Base-by-base conservation (phyloP, 2,888 invertebrate species). In the Campoplex capitator region DNA sequence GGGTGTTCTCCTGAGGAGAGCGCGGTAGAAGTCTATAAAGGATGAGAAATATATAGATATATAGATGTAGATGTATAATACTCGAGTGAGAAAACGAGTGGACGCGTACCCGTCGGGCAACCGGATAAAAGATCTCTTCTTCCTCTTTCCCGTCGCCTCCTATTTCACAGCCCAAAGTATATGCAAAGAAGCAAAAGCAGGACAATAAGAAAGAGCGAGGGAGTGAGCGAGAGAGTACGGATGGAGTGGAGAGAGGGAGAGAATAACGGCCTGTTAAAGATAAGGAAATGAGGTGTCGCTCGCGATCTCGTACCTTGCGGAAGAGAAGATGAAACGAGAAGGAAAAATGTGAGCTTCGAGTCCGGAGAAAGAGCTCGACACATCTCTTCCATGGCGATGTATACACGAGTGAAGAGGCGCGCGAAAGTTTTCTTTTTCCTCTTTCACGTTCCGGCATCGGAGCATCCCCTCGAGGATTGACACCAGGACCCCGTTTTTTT, bases 281-380 rank as follows among this genome's bases (percentile, higher is more conserved):
- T 94, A 94, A 94, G 94, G 94, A 94, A 94, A 94, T 94, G 94
- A 94, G 94, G 94, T 94, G 94, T 94, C 94, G 94, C 93, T 85
- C 86, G 87, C 87, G 86, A 82, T 82, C 79, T 80, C 81, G 68
- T 76, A 74, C 88, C 80, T 76, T 89, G 42, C 84, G 86, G 75
- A 83, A 85, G 83, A 82, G 45, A 18, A 70, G 84, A 85, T 38
- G 70, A 23, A 76, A 16, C 38, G 51, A 71, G 74, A 75, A 74
- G 32, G 89, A 86, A 79, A 71, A 82, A 86, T 38, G 78, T 38
- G 71, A 77, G 62, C 45, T 70, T 35, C 65, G 70, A 54, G 81
- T 81, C 58, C 76, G 80, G 84, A 62, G 45, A 86, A 86, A 77
- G 81, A 67, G 84, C 81, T 83, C 77, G 56, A 62, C 65, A 45